phyloP scores from a whole-genome alignment of 2,113 vertebrate species.

The Ciconia stormi region DNA sequence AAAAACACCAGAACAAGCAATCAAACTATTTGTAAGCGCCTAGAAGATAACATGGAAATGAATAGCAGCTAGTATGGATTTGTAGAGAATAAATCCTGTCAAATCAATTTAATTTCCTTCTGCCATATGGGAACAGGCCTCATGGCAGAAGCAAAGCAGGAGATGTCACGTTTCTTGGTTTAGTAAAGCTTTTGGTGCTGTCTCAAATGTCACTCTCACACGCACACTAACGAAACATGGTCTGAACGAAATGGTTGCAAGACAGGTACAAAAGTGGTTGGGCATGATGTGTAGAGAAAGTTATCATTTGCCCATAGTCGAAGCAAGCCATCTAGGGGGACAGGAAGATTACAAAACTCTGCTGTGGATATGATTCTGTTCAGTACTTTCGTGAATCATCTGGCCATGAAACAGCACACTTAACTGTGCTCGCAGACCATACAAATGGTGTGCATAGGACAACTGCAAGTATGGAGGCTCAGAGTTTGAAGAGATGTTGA shows the following conservation, averaged over 20 bases:
- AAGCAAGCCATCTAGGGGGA: neutral
- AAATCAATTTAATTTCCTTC: slow-evolving; percentile 34
- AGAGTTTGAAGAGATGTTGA: neutral
- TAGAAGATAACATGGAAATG: slow-evolving; percentile 23
- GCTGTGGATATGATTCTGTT: neutral
- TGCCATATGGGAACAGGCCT: neutral
- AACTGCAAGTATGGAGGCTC: neutral
- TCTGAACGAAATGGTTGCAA: neutral
- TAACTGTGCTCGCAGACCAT: neutral
- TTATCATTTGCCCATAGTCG: neutral
- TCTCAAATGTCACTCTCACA: neutral
- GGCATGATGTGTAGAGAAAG: neutral
- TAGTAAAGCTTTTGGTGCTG: neutral
- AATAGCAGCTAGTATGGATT: slow-evolving; percentile 3
- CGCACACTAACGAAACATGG: neutral
- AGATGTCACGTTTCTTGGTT: neutral
- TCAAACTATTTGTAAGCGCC: slow-evolving; percentile 1
- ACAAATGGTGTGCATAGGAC: neutral
- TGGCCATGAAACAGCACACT: neutral
- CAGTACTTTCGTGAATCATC: neutral
- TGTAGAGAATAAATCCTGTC: slow-evolving; percentile 26
- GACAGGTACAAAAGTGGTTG: neutral
- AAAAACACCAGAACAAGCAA: slow-evolving; percentile 3
- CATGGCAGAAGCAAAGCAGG: neutral
- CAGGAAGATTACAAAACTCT: neutral